Evolutionary conservation across 2,113 vertebrate genomes (phyloP).

Genomic region (Sturnus vulgaris): DNA sequence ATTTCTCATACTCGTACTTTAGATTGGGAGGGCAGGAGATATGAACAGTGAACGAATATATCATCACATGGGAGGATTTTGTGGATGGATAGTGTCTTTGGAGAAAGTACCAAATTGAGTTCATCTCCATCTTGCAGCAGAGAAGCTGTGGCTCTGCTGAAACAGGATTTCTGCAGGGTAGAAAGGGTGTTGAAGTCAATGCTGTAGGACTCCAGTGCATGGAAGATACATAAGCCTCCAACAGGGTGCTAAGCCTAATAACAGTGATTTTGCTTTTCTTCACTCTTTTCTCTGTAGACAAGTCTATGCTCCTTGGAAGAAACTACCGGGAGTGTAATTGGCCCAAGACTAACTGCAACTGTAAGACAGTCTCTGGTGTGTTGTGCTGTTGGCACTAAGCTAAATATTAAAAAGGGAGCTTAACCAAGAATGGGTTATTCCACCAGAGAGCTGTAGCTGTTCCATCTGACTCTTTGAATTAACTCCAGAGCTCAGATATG

Average conservation of each 20-base stretch:
- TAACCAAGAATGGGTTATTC: not conserved
- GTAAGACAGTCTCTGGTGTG: not conserved
- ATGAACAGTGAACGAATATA: rapidly evolving
- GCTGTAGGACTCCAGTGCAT: not conserved
- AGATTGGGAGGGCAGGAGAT: not conserved
- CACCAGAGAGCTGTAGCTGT: not conserved
- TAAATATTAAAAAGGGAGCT: not conserved
- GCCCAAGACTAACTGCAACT: not conserved
- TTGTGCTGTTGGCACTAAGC: not conserved
- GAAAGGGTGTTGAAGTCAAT: rapidly evolving
- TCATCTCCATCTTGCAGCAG: not conserved
- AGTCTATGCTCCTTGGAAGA: not conserved
- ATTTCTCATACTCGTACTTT: not conserved
- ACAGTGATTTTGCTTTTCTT: not conserved
- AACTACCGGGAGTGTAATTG: not conserved
- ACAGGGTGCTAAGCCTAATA: not conserved
- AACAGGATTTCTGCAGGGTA: not conserved
- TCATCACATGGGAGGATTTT: not conserved
- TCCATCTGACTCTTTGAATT: not conserved
- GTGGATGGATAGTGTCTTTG: not conserved
- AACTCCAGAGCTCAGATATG: not conserved
- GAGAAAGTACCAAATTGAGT: not conserved
- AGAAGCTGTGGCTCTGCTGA: not conserved
- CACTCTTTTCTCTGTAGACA: not conserved
- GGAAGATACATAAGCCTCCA: not conserved